Evolutionary conservation across 2,888 invertebrate species (phyloP).

Genomic region (Philereme vetulata): DNA sequence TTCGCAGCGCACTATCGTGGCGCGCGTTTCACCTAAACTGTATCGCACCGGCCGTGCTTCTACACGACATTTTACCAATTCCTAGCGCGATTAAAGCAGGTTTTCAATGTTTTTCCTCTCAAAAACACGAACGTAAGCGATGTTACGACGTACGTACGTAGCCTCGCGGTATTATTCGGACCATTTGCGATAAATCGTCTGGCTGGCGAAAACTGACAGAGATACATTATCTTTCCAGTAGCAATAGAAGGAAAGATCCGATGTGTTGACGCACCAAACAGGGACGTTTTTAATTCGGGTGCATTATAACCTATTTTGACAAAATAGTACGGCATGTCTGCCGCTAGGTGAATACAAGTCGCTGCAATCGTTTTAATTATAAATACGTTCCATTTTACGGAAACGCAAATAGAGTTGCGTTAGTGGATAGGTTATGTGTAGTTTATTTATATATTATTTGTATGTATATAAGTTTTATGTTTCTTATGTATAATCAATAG

Average conservation of each 20-base stretch:
- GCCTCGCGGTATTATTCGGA: conserved; percentile 64
- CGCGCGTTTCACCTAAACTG: conserved; percentile 65
- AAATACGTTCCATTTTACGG: conserved; percentile 51
- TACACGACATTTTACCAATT: conserved; percentile 63
- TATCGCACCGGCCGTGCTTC: conserved; percentile 52
- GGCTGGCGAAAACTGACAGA: conserved; percentile 49
- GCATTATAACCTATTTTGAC: conserved; percentile 79
- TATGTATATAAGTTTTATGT: too few species aligned
- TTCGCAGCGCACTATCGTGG: conserved; percentile 48
- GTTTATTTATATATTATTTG: too few species aligned
- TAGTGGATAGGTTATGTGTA: too few species aligned
- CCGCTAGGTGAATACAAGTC: conserved; percentile 67
- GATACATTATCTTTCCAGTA: conserved; percentile 11
- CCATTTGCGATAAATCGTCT: conserved; percentile 50
- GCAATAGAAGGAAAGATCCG: conserved; percentile 56
- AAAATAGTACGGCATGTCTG: conserved; percentile 74
- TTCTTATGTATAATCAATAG: too few species aligned
- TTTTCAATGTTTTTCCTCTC: conserved; percentile 53
- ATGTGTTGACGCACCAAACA: conserved; percentile 38
- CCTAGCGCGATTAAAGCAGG: conserved; percentile 39
- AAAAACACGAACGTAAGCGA: conserved; percentile 68
- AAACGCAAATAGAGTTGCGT: not conserved
- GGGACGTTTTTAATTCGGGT: conserved; percentile 48
- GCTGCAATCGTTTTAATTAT: conserved; percentile 43
- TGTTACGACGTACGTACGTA: conserved; percentile 71